Percentiles rank a stretch among this genome's conserved stretches.
phyloP scores from a whole-genome alignment of 2,113 vertebrate species.

The Coregonus clupeaformis region DNA sequence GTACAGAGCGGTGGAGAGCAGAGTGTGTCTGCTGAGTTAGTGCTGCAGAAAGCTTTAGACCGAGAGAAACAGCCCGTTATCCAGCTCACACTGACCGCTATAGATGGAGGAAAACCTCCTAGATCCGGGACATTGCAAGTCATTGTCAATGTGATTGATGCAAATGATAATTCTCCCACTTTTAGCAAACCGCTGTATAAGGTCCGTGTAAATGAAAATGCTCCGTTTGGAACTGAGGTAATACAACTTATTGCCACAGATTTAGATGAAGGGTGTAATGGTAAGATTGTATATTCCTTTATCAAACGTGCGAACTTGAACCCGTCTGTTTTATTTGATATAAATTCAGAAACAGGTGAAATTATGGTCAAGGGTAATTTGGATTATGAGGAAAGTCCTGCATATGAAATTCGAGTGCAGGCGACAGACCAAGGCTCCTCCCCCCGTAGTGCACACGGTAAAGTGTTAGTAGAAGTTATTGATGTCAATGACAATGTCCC shows the following conservation, averaged over 20 bases:
- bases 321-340: slow-evolving; percentile 11
- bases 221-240: slow-evolving; percentile 37
- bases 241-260: slow-evolving; percentile 40
- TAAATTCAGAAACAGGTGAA: slow-evolving; percentile 10
- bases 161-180: slow-evolving; percentile 38
- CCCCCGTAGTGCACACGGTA: slow-evolving; percentile 74
- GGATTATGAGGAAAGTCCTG: slow-evolving; percentile 7
- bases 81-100: slow-evolving; percentile 32
- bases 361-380: slow-evolving; percentile 4
- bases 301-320: not conserved
- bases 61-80: too few relatives aligned
- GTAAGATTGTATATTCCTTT: slow-evolving; percentile 33
- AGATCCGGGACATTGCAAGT: slow-evolving; percentile 40
- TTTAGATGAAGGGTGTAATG: slow-evolving; percentile 24
- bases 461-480: slow-evolving; percentile 73
- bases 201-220: slow-evolving; percentile 31
- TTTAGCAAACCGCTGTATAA: slow-evolving; percentile 50
- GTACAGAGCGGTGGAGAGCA: too few relatives aligned
- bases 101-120: slow-evolving; percentile 56
- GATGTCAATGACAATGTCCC: slow-evolving; percentile 82
- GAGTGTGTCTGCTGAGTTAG: too few relatives aligned
- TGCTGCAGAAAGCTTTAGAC: too few relatives aligned
- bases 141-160: slow-evolving; percentile 43
- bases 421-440: slow-evolving; percentile 69
- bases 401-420: slow-evolving; percentile 30